Conservation (phyloP, 2,888 invertebrate species). For the Morpho helenor region DNA sequence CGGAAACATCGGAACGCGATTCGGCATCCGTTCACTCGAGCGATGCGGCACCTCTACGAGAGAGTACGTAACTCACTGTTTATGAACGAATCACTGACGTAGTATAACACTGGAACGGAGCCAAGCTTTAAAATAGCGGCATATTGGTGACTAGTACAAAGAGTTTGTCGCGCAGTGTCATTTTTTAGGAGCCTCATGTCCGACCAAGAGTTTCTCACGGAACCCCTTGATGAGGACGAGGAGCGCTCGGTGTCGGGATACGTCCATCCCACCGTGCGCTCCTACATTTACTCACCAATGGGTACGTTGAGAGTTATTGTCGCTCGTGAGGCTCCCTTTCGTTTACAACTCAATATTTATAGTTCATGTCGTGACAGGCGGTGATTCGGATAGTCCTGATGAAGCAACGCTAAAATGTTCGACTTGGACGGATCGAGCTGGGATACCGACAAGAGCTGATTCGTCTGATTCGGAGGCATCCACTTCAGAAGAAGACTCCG, state of each 20-base stretch:
- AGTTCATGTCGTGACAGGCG: conserved; percentile 70
- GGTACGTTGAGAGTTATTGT: conserved; percentile 56
- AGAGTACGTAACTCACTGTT: conserved; percentile 69
- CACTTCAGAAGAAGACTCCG: conserved; percentile 60
- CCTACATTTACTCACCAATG: conserved; percentile 77
- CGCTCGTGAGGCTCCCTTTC: conserved; percentile 47
- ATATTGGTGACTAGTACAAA: conserved; percentile 67
- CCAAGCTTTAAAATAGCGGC: conserved; percentile 75
- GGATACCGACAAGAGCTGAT: conserved; percentile 52
- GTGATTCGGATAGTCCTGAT: conserved; percentile 81
- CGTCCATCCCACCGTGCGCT: conserved; percentile 74
- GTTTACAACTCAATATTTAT: conserved; percentile 39
- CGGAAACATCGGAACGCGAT: conserved; percentile 70
- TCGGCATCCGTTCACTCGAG: conserved; percentile 74
- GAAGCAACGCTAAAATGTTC: conserved; percentile 81
- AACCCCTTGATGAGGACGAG: conserved; percentile 68
- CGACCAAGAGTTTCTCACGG: conserved; percentile 74
- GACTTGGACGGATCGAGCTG: conserved; percentile 66
- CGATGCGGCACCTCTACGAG: conserved; percentile 71
- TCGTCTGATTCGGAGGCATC: conserved; percentile 66
- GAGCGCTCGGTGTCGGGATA: conserved; percentile 63
- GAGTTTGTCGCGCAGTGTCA: conserved; percentile 75
- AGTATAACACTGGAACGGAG: conserved; percentile 67
- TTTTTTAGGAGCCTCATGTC: conserved; percentile 71
- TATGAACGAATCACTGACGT: conserved; percentile 70